These are phyloP conservation scores for Fabriciana adippe DNA, from an alignment of 2,888 invertebrate genomes.

Conservation along the genomic window DNA sequence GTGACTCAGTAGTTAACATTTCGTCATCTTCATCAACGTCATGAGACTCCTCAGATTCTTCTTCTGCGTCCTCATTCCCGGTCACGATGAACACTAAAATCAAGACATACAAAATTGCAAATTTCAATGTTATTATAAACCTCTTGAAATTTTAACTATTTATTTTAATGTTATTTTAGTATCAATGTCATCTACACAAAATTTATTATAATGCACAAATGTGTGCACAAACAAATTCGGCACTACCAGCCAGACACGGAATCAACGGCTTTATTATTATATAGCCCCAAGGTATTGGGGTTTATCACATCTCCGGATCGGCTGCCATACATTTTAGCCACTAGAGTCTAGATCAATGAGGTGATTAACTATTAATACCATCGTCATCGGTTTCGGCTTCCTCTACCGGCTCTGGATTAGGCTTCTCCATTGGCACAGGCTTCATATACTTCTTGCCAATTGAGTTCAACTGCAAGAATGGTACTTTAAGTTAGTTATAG, in stretches of 20 bases:
- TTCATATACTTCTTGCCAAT: conserved; percentile 33
- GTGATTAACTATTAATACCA: conserved; percentile 16
- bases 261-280: too few relatives aligned
- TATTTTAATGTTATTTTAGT: too few relatives aligned
- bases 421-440: conserved; percentile 28
- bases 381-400: conserved; percentile 37
- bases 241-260: too few relatives aligned
- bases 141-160: too few relatives aligned
- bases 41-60: conserved; percentile 38
- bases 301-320: too few relatives aligned
- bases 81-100: conserved; percentile 36
- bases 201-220: too few relatives aligned
- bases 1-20: conserved; percentile 29
- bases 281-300: too few relatives aligned
- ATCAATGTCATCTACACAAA: too few relatives aligned
- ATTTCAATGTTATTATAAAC: too few relatives aligned
- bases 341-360: background rate
- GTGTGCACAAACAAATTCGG: too few relatives aligned
- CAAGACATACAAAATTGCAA: background rate
- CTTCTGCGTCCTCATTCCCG: conserved; percentile 31
- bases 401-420: conserved; percentile 31
- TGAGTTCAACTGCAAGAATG: conserved; percentile 29
- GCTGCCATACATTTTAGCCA: too few relatives aligned
- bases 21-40: conserved; percentile 35
- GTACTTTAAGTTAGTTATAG: too few relatives aligned